Base-by-base conservation (phyloP, 1,140 invertebrate genomes). In the Venturia canescens region DNA sequence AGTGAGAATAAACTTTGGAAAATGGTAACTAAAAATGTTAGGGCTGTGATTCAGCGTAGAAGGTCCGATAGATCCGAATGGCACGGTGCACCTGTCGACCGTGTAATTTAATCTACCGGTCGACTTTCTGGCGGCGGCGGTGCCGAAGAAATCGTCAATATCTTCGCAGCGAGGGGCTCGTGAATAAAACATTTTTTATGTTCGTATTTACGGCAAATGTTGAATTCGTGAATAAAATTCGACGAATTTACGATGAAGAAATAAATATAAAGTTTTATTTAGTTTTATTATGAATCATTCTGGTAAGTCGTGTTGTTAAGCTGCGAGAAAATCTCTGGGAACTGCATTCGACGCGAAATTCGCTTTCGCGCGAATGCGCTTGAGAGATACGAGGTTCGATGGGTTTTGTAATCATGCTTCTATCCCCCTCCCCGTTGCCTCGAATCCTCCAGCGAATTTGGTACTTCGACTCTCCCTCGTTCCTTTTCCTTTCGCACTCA, bases 41-140 rank as follows among this genome's bases (percentile, higher is more conserved):
- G 21, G 9, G 63, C 67, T 80, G 74, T 80, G 78, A 72, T 75
- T 57, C 38, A 79, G 18, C 29, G 60, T 77, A 53, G 38, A 78
- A 77, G 60, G 18, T 67, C 67, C 60, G 53, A 53, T 57, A 29
- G 53, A 21, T 16, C 44, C 9, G 67, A 31, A 82, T 86, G 84
- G 83, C 76, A 84, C 81, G 84, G 82, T 57, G 69, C 83, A 79
- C 67, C 83, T 83, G 83, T 82, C 77, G 70, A 48, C 21, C 70
- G 7, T 57, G 53, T 57, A 57, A 57, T 57, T 57, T 57, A 57
- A 57, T 57, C 38, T 72, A 72, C 70, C 70, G 38, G 38, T 72
- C 70, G 31, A 72, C 70, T 72, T 72, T 72, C 70, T 26, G 50
- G 34, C 38, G 44, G n/a, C 38, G 38, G 16, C 67, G 11, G 38